Percentiles rank a stretch among this genome's conserved stretches.
These are phyloP conservation scores for Macroglossus sobrinus DNA, from an alignment of 2,113 vertebrate genomes.

Conservation along the genomic window DNA sequence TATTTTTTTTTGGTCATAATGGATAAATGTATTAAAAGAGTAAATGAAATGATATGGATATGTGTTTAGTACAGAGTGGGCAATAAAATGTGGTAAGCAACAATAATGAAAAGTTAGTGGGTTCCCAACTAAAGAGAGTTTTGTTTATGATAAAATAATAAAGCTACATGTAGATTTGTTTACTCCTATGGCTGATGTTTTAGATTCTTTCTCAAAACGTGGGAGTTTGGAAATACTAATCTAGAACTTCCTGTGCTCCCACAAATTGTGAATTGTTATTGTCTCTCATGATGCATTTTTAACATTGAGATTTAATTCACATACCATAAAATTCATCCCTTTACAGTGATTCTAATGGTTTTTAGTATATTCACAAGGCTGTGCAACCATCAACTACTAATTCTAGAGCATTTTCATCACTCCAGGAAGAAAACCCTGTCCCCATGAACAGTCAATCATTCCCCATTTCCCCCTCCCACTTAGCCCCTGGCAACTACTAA, in stretches of 20 bases:
- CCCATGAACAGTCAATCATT: fast-evolving
- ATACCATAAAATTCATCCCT: background rate
- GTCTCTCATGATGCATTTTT: background rate
- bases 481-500: background rate
- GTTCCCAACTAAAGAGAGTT: background rate
- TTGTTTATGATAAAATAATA: background rate
- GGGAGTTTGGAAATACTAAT: background rate
- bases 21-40: background rate
- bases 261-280: background rate
- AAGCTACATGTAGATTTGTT: background rate
- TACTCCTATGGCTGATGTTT: background rate
- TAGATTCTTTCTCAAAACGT: background rate
- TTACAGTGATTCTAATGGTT: background rate
- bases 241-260: background rate
- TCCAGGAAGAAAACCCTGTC: background rate
- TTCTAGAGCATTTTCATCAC: background rate
- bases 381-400: background rate
- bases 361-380: background rate
- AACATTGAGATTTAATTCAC: background rate
- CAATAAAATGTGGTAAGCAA: background rate
- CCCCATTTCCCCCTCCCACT: background rate
- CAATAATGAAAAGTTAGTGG: background rate
- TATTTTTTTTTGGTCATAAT: background rate
- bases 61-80: background rate
- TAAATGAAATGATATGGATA: background rate